Conservation (phyloP, 2,888 invertebrate species). For the Artemia sp. region DNA sequence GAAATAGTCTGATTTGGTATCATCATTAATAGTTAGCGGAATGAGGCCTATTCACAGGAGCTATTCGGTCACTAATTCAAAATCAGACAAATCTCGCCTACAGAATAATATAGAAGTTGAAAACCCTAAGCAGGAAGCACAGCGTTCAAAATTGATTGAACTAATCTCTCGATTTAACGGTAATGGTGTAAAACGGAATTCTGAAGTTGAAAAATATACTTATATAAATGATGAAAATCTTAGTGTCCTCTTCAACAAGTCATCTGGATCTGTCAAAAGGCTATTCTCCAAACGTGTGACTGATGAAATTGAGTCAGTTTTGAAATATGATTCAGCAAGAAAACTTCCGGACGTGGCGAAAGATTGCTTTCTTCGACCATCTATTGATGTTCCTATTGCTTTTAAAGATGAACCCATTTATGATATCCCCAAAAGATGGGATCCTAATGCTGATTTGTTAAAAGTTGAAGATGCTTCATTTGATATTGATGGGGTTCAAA, state of each 20-base stretch:
- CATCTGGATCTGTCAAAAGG: background rate
- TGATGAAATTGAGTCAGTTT: background rate
- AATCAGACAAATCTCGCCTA: no score
- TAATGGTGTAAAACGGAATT: background rate
- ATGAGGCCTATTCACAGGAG: conserved; percentile 8
- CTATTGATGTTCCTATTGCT: background rate
- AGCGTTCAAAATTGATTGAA: conserved; percentile 2
- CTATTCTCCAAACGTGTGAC: background rate
- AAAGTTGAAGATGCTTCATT: no score
- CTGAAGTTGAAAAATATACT: background rate
- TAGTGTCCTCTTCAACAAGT: background rate
- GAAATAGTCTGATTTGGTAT: no score
- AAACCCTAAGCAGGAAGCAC: background rate
- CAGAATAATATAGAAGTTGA: no score
- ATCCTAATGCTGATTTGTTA: no score
- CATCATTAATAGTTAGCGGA: background rate
- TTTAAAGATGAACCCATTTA: background rate
- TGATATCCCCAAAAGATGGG: background rate
- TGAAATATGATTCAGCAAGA: background rate
- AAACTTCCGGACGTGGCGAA: background rate
- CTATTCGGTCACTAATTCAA: background rate
- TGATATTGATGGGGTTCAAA: no score
- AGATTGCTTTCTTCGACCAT: background rate
- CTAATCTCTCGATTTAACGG: background rate
- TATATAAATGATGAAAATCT: background rate